A percentile compares a stretch with the other conserved stretches of the same genome.
These are phyloP conservation scores for Orthosia gracilis DNA, from an alignment of 2,888 invertebrate species.

Conservation along the genomic window DNA sequence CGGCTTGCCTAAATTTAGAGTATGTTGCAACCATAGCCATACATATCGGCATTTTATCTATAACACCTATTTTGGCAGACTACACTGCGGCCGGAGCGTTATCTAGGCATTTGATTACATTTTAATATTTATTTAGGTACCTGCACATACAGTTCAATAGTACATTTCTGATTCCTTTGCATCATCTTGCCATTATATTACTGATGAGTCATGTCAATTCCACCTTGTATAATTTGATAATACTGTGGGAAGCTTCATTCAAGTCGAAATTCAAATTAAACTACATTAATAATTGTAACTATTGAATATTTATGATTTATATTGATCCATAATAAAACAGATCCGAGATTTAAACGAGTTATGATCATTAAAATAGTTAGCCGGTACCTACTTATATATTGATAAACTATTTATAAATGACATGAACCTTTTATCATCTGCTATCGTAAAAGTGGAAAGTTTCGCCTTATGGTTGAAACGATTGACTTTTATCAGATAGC, in stretches of 20 bases:
- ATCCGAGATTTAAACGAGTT: conserved; percentile 8
- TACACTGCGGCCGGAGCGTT: background rate
- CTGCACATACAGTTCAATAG: background rate
- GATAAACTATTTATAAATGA: conserved; percentile 49
- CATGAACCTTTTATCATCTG: conserved; percentile 45
- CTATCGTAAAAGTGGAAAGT: conserved; percentile 56
- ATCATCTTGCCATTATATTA: background rate
- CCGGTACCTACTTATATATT: conserved; percentile 23
- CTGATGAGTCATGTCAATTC: too few species aligned
- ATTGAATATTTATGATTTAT: conserved; percentile 11
- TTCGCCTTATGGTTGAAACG: conserved; percentile 26
- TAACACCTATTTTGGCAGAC: conserved; percentile 54
- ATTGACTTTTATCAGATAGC: conserved; percentile 35
- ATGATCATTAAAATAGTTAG: conserved; percentile 26
- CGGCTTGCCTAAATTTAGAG: conserved; percentile 50
- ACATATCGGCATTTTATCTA: conserved; percentile 65
- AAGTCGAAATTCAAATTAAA: conserved; percentile 1
- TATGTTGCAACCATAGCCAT: conserved; percentile 67
- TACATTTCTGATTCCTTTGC: background rate
- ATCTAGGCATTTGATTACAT: conserved; percentile 13
- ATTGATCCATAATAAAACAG: conserved; percentile 15
- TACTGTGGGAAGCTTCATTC: background rate
- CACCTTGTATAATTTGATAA: background rate
- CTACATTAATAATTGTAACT: background rate
- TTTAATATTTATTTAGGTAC: conserved; percentile 19